Evolutionary conservation across 2,797 vertebrate genomes (phyloP), one percentile per base, ranked within the genome.

Genomic region (Dryobates pubescens): DNA sequence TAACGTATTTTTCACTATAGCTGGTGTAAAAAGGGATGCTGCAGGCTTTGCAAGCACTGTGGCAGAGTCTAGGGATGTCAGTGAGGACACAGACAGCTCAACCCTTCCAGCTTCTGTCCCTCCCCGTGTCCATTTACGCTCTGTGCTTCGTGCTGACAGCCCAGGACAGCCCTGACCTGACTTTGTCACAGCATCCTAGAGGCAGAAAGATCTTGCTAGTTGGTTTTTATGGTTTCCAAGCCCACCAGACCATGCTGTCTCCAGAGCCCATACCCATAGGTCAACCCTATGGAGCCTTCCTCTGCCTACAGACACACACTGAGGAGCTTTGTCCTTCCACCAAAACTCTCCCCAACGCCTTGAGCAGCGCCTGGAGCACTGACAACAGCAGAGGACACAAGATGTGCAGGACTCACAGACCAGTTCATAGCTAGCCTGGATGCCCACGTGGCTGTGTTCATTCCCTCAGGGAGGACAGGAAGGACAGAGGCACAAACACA

Each of bases 351-450:
- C 2, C 2, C 0, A 45, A 45, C 0, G 16, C 69, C 56, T 13
- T 0, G 12, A 23, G 70, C 0, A 0, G 54, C n/a, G 32, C 72
- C 36, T 2, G 0, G 45, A 72, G 82, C 49, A 7, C 6, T 27
- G 71, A 73, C 38, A 59, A 38, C 1, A 3, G 27, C 64, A 34
- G 58, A 78, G n/a, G 13, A 78, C 49, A 23, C 0, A 4, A 72
- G 58, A 41, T 14, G 18, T 5, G 30, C 68, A 51, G 26, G 3
- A 17, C 38, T 68, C 29, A 3, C 53, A 0, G 4, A 17, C 2
- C 53, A 13, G 0, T 7, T 29, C 4, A 2, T 8, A 38, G 71
- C 61, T 27, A 36, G 49, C 32, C 72, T 1, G 1, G 58, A 69
- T 71, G 15, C 54, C 54, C 69, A n/a, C 4, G 1, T 30, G 85